These are phyloP conservation scores for Alosa alosa DNA, from an alignment of 2,113 vertebrate species.

Conservation along the genomic window DNA sequence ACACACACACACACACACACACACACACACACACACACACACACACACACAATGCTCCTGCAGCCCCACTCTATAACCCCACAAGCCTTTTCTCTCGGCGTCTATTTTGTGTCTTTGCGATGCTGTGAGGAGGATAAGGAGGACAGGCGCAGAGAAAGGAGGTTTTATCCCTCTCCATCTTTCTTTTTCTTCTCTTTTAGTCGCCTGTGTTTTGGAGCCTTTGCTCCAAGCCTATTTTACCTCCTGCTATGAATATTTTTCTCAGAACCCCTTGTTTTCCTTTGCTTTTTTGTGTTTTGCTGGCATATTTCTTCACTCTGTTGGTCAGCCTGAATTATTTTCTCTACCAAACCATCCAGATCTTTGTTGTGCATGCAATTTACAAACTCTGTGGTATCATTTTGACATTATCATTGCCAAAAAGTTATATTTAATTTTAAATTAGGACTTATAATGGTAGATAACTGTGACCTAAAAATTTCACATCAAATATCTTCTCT, in stretches of 20 bases:
- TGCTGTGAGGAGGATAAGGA: slow-evolving; percentile 26
- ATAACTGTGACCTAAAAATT: neutral
- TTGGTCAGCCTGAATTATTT: neutral
- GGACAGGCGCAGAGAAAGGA: slow-evolving; percentile 28
- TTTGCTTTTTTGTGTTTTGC: neutral
- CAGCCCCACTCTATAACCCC: slow-evolving; percentile 28
- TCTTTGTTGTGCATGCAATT: neutral
- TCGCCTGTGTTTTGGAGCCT: neutral
- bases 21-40: neutral
- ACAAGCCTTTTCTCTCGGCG: neutral
- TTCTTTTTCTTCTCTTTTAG: neutral
- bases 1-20: neutral
- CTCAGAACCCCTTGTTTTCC: neutral
- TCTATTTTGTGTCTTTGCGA: slow-evolving; percentile 16
- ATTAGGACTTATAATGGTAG: neutral
- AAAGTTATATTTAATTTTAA: neutral
- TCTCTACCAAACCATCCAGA: neutral
- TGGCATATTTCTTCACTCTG: neutral
- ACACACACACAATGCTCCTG: slow-evolving; percentile 40
- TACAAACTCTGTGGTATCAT: neutral
- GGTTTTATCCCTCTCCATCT: slow-evolving; percentile 18
- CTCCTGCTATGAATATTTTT: slow-evolving; percentile 8
- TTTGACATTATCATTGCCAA: neutral
- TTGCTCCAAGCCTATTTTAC: neutral
- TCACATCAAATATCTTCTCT: neutral